These are phyloP conservation scores for Chelonoidis abingdonii DNA, from an alignment of 2,113 vertebrate species.

Conservation along the genomic window DNA sequence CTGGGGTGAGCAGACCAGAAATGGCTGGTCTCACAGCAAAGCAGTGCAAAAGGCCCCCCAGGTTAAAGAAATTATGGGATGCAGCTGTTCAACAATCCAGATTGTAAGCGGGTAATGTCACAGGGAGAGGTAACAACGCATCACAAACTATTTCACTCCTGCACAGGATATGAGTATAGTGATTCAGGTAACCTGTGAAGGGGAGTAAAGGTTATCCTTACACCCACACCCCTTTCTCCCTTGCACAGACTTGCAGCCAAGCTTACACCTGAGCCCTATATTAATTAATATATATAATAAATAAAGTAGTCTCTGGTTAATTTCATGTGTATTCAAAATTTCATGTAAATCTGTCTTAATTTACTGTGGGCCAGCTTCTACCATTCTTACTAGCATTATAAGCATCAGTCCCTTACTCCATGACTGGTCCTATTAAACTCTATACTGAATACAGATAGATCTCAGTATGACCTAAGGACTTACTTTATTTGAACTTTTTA, in stretches of 20 bases:
- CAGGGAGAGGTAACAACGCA: neutral
- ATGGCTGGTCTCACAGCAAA: no score
- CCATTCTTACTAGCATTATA: neutral
- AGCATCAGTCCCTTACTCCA: neutral
- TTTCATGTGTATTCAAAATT: conserved; percentile 45
- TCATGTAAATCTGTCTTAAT: conserved; percentile 31
- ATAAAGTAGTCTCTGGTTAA: conserved; percentile 62
- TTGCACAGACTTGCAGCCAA: conserved; percentile 11
- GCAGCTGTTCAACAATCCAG: no score
- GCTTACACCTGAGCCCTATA: neutral
- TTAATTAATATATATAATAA: conserved; percentile 54
- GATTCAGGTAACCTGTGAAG: neutral
- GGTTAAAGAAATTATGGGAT: no score
- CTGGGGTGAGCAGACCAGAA: no score
- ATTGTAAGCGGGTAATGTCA: no score
- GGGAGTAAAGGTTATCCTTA: neutral
- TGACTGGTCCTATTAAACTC: neutral
- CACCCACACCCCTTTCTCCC: neutral
- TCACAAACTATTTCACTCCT: neutral
- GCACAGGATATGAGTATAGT: neutral
- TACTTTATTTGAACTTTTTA: neutral
- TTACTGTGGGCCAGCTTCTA: conserved; percentile 8
- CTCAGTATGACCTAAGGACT: neutral
- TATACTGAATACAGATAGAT: neutral
- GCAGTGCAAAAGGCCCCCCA: no score